phyloP scores from a whole-genome alignment of 92 coral and sea anemone species.

The Porites rus region DNA sequence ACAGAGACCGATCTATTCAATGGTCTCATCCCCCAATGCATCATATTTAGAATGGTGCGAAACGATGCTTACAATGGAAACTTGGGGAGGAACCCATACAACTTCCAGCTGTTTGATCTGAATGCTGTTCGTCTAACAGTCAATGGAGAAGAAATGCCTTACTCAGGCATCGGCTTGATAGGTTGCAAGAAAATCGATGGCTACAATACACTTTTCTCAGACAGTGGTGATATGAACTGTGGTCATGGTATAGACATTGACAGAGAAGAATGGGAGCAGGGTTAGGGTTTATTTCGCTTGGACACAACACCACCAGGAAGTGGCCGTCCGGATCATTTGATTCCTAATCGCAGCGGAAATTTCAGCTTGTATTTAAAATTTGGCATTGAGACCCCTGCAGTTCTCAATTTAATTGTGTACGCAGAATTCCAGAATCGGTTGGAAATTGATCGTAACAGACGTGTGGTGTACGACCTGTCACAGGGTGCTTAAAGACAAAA shows the following conservation, averaged over 20 bases:
- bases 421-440: too few relatives aligned
- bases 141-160: too few relatives aligned
- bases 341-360: slow-evolving; percentile 22
- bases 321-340: slow-evolving; percentile 13
- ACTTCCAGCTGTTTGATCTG: background rate
- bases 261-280: slow-evolving; percentile 40
- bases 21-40: slow-evolving; percentile 27
- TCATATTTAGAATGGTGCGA: background rate
- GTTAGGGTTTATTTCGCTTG: slow-evolving; percentile 29
- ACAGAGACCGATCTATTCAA: slow-evolving; percentile 19
- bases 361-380: slow-evolving; percentile 11
- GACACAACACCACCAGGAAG: slow-evolving; percentile 43
- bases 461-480: too few relatives aligned
- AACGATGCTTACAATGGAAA: slow-evolving; percentile 31
- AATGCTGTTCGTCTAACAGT: too few relatives aligned
- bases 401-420: too few relatives aligned
- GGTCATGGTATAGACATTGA: slow-evolving; percentile 36
- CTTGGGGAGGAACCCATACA: too few relatives aligned
- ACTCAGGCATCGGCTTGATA: too few relatives aligned
- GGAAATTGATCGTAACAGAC: too few relatives aligned
- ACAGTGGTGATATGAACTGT: slow-evolving; percentile 33
- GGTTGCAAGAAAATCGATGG: slow-evolving; percentile 13
- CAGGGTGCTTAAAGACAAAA: too few relatives aligned
- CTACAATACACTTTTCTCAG: background rate
- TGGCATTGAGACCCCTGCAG: background rate